Evolutionary conservation across 2,113 vertebrate genomes (phyloP).

Genomic region (Corythoichthys haematopterus): DNA sequence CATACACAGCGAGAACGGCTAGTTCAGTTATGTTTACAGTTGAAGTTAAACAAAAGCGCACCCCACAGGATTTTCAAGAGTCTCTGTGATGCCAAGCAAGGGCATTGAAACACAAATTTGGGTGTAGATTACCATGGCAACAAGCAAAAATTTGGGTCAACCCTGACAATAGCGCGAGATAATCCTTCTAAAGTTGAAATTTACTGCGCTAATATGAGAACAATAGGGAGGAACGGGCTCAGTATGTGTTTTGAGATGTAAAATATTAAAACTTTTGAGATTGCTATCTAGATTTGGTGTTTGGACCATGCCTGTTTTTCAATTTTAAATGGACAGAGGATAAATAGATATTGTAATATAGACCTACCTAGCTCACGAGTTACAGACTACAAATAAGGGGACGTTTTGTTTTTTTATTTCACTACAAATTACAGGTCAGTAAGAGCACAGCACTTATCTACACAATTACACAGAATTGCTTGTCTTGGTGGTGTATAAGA

Average conservation of each 20-base stretch:
- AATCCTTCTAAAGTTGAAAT: conserved; percentile 17
- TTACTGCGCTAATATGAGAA: background rate
- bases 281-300: background rate
- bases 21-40: background rate
- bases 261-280: background rate
- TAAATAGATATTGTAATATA: no score
- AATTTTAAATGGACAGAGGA: conserved; percentile 7
- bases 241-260: background rate
- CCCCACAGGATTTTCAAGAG: background rate
- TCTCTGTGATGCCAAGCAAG: conserved; percentile 1
- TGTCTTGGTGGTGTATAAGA: conserved; percentile 38
- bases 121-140: conserved; percentile 47
- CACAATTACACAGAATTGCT: conserved; percentile 52
- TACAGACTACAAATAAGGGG: conserved; percentile 27
- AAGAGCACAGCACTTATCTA: conserved; percentile 44
- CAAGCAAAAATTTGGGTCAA: conserved; percentile 48
- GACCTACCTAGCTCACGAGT: conserved; percentile 8
- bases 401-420: background rate
- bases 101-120: conserved; percentile 30
- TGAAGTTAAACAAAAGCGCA: conserved; percentile 4
- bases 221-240: background rate
- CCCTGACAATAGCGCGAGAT: conserved; percentile 30
- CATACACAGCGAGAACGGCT: background rate
- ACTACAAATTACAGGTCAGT: conserved; percentile 45
- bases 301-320: conserved; percentile 14